Conservation (phyloP, 2,888 invertebrate species). For the Ctenicera cuprea region DNA sequence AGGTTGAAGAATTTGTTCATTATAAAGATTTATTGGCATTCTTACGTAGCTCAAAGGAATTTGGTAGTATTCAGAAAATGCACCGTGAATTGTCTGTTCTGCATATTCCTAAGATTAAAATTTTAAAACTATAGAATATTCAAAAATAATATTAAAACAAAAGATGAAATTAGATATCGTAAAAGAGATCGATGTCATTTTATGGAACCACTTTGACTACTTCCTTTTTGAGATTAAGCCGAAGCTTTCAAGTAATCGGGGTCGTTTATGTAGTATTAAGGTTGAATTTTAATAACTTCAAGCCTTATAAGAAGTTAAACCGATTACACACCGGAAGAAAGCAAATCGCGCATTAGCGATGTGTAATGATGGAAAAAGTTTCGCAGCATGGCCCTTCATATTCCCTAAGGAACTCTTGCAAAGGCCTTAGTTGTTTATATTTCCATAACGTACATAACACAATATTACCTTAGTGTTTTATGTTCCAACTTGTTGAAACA, state of each 20-base stretch:
- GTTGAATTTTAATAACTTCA: slow-evolving; percentile 32
- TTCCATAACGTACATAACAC: slow-evolving; percentile 20
- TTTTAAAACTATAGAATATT: neutral
- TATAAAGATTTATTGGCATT: slow-evolving; percentile 48
- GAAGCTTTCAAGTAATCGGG: slow-evolving; percentile 8
- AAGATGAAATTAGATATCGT: neutral
- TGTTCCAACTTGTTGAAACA: neutral
- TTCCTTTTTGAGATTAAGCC: neutral
- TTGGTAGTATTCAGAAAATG: slow-evolving; percentile 41
- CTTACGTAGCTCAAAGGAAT: slow-evolving; percentile 40
- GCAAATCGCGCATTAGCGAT: slow-evolving; percentile 37
- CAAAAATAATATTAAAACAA: neutral
- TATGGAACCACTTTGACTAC: neutral
- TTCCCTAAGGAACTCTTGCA: slow-evolving; percentile 7
- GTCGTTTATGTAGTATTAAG: slow-evolving; percentile 27
- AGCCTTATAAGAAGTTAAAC: slow-evolving; percentile 27
- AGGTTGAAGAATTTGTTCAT: slow-evolving; percentile 46
- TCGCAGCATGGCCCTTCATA: neutral
- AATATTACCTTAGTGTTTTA: neutral
- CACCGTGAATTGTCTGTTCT: slow-evolving; percentile 22
- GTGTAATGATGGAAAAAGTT: slow-evolving; percentile 37
- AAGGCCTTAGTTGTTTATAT: slow-evolving; percentile 24
- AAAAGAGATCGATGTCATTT: neutral
- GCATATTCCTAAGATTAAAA: neutral
- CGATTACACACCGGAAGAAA: slow-evolving; percentile 36